A percentile compares a stretch with the other conserved stretches of the same genome.
These are phyloP conservation scores for Dipodomys spectabilis DNA, from an alignment of 2,113 vertebrate genomes.

Conservation along the genomic window DNA sequence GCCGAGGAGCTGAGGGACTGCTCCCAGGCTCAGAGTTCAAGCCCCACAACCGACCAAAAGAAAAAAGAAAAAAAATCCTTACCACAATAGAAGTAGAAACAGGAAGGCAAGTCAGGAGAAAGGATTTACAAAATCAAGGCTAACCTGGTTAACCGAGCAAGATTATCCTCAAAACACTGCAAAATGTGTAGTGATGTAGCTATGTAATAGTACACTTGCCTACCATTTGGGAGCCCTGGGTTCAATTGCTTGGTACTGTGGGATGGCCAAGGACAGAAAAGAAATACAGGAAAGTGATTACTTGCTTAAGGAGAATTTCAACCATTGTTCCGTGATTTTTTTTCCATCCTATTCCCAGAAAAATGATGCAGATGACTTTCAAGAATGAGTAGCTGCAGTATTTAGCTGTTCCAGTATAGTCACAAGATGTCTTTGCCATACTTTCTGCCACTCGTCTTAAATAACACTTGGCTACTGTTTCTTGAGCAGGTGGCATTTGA, in stretches of 20 bases:
- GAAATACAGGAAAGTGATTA: rapidly evolving
- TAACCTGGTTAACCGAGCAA: too few relatives aligned
- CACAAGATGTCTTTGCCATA: slow-evolving; percentile 7
- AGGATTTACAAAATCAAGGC: too few relatives aligned
- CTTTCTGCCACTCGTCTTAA: slow-evolving; percentile 65
- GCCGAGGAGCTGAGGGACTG: too few relatives aligned
- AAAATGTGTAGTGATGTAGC: too few relatives aligned
- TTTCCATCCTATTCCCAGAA: background rate
- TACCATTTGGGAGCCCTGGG: background rate
- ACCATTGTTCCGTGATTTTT: rapidly evolving
- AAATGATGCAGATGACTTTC: background rate
- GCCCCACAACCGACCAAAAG: too few relatives aligned
- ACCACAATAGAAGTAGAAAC: too few relatives aligned
- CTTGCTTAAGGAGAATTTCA: background rate
- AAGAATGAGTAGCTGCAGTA: background rate
- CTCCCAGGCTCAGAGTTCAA: too few relatives aligned
- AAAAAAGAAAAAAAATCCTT: too few relatives aligned
- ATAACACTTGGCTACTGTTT: slow-evolving; percentile 74
- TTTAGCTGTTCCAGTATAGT: background rate
- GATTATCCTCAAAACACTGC: too few relatives aligned
- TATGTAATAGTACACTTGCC: rapidly evolving
- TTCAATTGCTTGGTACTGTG: background rate
- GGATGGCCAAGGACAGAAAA: rapidly evolving
- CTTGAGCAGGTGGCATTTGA: slow-evolving; percentile 76
- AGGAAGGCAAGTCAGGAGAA: too few relatives aligned